phyloP scores from a whole-genome alignment of 2,113 vertebrate genomes.

The Antechinus flavipes region DNA sequence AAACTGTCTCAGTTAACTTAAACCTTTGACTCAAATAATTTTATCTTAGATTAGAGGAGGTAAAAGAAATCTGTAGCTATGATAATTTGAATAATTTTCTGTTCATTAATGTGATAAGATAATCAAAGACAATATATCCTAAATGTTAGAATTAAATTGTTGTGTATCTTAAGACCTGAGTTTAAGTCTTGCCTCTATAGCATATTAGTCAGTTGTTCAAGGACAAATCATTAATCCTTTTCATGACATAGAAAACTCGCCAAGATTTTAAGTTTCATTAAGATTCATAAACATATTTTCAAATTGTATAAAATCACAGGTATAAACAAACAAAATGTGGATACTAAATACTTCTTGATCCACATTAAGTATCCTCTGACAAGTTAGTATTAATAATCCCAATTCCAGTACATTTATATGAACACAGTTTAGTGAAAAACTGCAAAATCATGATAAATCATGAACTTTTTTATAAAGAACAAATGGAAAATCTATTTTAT shows the following conservation, averaged over 20 bases:
- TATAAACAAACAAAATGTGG: background rate
- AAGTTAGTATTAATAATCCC: background rate
- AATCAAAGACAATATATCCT: background rate
- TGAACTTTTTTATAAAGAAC: background rate
- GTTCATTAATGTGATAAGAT: background rate
- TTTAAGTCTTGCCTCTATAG: background rate
- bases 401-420: background rate
- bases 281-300: background rate
- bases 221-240: background rate
- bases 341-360: background rate
- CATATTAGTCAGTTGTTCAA: background rate
- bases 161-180: background rate
- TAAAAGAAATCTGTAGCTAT: background rate
- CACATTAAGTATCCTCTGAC: background rate
- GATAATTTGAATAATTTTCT: background rate
- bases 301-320: background rate
- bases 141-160: background rate
- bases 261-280: background rate
- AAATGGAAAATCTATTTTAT: background rate
- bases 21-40: background rate
- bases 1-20: background rate
- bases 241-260: background rate
- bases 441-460: background rate
- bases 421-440: background rate
- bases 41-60: background rate